Conservation (phyloP, 1,140 invertebrate species). For the Apis laboriosa region DNA sequence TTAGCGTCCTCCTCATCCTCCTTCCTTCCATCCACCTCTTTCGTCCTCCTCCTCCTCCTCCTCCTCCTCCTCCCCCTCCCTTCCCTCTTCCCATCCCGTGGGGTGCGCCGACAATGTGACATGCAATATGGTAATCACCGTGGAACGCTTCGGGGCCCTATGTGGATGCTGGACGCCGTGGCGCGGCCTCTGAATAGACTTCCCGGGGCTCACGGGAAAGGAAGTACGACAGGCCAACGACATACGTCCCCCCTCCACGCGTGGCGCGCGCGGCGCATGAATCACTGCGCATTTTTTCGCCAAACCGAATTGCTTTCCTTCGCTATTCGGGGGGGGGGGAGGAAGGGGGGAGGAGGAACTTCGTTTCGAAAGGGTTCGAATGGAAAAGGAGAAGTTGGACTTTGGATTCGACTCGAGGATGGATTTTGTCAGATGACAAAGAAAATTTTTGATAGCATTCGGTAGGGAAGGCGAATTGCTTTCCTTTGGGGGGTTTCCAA, state of each 20-base stretch:
- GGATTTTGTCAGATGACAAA: too few relatives aligned
- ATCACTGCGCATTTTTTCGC: conserved; percentile 53
- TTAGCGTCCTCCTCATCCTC: conserved; percentile 59
- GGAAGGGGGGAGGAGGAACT: too few relatives aligned
- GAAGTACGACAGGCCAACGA: conserved; percentile 63
- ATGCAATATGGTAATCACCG: conserved; percentile 72
- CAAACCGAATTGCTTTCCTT: conserved; percentile 36
- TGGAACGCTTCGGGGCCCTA: conserved; percentile 60
- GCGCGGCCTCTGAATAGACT: conserved; percentile 67
- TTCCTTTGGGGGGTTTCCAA: too few relatives aligned
- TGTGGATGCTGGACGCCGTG: conserved; percentile 65
- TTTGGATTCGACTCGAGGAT: too few relatives aligned
- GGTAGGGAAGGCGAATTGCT: too few relatives aligned
- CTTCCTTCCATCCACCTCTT: conserved; percentile 32
- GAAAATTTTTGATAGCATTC: too few relatives aligned
- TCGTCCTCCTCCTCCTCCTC: conserved; percentile 24
- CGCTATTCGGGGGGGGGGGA: background rate
- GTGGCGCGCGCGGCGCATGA: conserved; percentile 48
- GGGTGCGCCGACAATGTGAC: conserved; percentile 68
- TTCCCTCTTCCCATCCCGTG: conserved; percentile 44
- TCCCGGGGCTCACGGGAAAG: conserved; percentile 62
- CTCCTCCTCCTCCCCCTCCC: conserved; percentile 24
- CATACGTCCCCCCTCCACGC: conserved; percentile 42
- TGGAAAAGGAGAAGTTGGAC: too few relatives aligned
- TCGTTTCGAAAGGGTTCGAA: too few relatives aligned